phyloP scores from a whole-genome alignment of 2,113 vertebrate genomes.

The Ia io region DNA sequence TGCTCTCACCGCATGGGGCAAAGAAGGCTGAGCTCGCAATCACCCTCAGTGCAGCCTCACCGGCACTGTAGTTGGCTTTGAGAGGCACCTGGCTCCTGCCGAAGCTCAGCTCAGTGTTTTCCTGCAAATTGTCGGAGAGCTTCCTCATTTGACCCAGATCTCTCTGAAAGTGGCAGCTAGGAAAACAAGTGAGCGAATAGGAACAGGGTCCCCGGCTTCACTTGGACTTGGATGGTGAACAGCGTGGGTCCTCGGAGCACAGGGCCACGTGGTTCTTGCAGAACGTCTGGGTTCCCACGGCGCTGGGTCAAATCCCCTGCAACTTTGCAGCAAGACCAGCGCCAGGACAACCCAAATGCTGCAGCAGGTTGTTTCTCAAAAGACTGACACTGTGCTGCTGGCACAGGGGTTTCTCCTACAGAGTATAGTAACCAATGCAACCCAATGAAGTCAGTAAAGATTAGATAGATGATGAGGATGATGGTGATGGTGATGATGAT shows the following conservation, averaged over 20 bases:
- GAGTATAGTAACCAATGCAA: neutral
- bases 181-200: conserved; percentile 45
- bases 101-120: neutral
- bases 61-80: rapidly evolving
- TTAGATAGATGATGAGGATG: too few relatives aligned
- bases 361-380: conserved; percentile 47
- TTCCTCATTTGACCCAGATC: conserved; percentile 29
- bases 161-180: conserved; percentile 51
- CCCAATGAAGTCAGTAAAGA: neutral
- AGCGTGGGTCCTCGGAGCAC: neutral
- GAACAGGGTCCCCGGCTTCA: neutral
- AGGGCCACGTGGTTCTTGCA: neutral
- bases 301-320: conserved; percentile 23
- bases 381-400: neutral
- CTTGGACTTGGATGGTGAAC: conserved; percentile 20
- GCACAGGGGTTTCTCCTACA: conserved; percentile 8
- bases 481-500: too few relatives aligned
- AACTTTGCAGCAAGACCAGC: conserved; percentile 42
- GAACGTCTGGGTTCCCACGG: neutral
- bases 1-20: rapidly evolving
- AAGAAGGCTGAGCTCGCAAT: too few relatives aligned
- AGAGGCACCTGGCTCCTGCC: neutral
- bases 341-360: neutral
- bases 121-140: neutral
- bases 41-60: neutral